Conservation (phyloP, 1,140 invertebrate genomes). For the Gryon sp. region DNA sequence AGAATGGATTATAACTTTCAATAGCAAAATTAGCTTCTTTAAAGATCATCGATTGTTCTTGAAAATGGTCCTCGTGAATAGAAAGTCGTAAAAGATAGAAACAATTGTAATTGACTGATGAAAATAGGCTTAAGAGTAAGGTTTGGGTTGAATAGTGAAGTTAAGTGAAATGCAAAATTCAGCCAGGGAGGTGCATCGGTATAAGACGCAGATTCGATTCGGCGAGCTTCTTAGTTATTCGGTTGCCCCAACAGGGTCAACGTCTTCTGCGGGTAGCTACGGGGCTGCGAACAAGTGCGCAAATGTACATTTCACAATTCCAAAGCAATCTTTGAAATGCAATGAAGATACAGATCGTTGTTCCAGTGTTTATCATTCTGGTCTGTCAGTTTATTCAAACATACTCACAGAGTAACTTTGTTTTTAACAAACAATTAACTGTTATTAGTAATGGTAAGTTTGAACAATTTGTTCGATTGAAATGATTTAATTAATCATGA, state of each 20-base stretch:
- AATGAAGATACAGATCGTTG: constrained; percentile 55
- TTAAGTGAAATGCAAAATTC: constrained; percentile 61
- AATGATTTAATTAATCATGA: background rate
- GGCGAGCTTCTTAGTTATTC: constrained; percentile 68
- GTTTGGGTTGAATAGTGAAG: constrained; percentile 55
- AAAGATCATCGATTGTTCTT: too few species aligned
- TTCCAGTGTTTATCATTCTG: constrained; percentile 36
- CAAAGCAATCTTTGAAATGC: constrained; percentile 41
- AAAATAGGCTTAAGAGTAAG: constrained; percentile 18
- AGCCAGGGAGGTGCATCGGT: constrained; percentile 60
- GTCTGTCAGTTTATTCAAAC: constrained; percentile 41
- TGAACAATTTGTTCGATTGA: background rate
- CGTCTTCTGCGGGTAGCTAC: constrained; percentile 20
- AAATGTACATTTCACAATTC: constrained; percentile 18
- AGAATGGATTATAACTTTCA: too few species aligned
- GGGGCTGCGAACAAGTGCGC: constrained; percentile 13
- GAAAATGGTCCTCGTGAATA: constrained; percentile 5
- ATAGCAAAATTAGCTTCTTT: too few species aligned
- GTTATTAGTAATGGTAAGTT: constrained; percentile 71
- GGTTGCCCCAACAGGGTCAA: constrained; percentile 65
- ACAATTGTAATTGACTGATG: constrained; percentile 32
- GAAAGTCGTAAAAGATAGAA: constrained; percentile 20
- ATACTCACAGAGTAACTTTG: constrained; percentile 57
- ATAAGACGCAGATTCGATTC: constrained; percentile 75
- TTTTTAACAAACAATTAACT: constrained; percentile 72